phyloP scores from a whole-genome alignment of 2,888 invertebrate species.

The Prenolepis imparis region DNA sequence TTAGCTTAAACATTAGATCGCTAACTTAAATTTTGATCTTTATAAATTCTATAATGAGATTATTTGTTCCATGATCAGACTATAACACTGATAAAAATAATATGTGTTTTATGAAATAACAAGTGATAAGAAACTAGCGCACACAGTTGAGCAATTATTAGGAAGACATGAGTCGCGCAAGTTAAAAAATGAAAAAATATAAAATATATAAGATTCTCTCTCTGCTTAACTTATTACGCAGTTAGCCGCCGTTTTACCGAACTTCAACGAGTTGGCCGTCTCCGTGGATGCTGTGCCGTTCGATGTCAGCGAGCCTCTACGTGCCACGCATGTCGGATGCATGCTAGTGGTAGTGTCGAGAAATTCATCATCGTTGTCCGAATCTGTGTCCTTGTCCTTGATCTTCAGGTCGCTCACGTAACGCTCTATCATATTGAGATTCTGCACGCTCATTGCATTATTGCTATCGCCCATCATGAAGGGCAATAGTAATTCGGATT shows the following conservation, averaged over 20 bases:
- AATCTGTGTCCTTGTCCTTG: constrained; percentile 79
- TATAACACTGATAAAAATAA: constrained; percentile 20
- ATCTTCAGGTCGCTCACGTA: constrained; percentile 77
- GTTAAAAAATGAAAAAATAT: constrained; percentile 15
- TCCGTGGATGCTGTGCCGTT: constrained; percentile 72
- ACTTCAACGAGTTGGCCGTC: constrained; percentile 58
- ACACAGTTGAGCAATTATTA: constrained; percentile 28
- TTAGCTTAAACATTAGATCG: background rate
- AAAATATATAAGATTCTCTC: constrained; percentile 7
- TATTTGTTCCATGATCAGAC: background rate
- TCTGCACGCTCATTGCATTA: constrained; percentile 68
- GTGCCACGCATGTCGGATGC: constrained; percentile 70
- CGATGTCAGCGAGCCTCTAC: constrained; percentile 81
- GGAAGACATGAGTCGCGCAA: constrained; percentile 34
- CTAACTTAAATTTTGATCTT: constrained; percentile 3
- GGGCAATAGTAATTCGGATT: constrained; percentile 32
- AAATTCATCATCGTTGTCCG: constrained; percentile 84
- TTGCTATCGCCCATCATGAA: constrained; percentile 69
- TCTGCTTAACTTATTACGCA: constrained; percentile 66
- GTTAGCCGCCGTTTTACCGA: constrained; percentile 50
- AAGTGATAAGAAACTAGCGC: constrained; percentile 29
- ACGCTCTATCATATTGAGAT: constrained; percentile 80
- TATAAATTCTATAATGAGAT: background rate
- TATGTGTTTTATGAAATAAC: constrained; percentile 28
- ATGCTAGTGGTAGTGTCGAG: constrained; percentile 83